Evolutionary conservation across 2,888 invertebrate genomes (phyloP).

Genomic region (Parascotia fuliginaria): DNA sequence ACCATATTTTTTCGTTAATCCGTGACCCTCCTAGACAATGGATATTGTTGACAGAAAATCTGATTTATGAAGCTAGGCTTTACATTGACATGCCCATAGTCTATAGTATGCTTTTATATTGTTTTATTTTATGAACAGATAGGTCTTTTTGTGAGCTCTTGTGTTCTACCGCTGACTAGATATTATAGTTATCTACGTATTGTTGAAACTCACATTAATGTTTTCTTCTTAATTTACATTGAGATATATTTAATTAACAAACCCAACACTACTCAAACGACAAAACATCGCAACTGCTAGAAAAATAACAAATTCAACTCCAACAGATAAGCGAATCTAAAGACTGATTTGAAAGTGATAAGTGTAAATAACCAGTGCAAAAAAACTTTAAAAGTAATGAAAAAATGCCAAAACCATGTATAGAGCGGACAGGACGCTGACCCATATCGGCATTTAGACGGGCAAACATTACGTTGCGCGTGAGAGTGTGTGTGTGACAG

Average conservation of each 20-base stretch:
- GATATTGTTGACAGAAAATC: constrained; percentile 26
- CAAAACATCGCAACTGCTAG: constrained; percentile 57
- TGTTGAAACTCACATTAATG: neutral
- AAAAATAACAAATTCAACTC: constrained; percentile 25
- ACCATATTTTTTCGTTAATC: constrained; percentile 42
- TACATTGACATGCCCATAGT: too few species aligned
- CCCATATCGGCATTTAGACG: constrained; percentile 56
- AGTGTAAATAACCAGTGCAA: constrained; percentile 49
- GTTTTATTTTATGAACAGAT: neutral
- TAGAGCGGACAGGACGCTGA: constrained; percentile 81
- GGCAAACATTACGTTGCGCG: constrained; percentile 56
- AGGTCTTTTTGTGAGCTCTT: neutral
- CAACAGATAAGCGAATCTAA: constrained; percentile 37
- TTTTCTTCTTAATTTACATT: neutral
- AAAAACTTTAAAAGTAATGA: constrained; percentile 54
- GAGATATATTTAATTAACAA: neutral
- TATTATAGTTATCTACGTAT: neutral
- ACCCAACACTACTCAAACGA: constrained; percentile 15
- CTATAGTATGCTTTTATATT: too few species aligned
- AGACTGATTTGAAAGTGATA: constrained; percentile 36
- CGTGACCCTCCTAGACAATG: constrained; percentile 16
- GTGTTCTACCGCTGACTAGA: neutral
- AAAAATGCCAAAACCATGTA: constrained; percentile 66
- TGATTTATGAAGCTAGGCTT: constrained; percentile 21
- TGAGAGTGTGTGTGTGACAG: constrained; percentile 67